Conservation (phyloP, 2,888 invertebrate genomes). For the Ochropacha duplaris region DNA sequence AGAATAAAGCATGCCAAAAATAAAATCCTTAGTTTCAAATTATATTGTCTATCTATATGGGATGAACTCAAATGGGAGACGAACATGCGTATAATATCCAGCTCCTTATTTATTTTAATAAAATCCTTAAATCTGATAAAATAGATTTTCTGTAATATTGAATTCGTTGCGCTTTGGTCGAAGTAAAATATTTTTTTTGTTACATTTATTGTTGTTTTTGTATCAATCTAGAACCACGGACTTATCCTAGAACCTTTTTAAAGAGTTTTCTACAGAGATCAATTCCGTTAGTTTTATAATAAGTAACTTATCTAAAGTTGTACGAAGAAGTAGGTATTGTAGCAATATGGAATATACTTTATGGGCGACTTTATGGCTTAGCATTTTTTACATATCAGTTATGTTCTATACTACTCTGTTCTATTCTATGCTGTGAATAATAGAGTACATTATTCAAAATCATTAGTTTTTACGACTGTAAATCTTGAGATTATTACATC, state of each 20-base stretch:
- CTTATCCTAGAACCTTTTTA: conserved; percentile 16
- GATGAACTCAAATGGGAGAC: not conserved
- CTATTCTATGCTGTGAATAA: not conserved
- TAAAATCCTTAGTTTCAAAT: not conserved
- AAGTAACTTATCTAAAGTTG: conserved; percentile 8
- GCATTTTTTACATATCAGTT: conserved; percentile 26
- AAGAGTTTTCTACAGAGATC: conserved; percentile 41
- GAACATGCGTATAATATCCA: not conserved
- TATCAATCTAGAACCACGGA: not conserved
- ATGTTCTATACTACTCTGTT: conserved; percentile 1
- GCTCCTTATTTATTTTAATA: not conserved
- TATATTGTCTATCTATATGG: not conserved
- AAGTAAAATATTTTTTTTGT: conserved; percentile 8
- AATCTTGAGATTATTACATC: too few relatives aligned
- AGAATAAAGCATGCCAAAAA: not conserved
- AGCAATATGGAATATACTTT: conserved; percentile 7
- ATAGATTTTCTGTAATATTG: conserved; percentile 1
- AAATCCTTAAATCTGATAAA: not conserved
- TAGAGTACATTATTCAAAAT: too few relatives aligned
- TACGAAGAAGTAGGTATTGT: not conserved
- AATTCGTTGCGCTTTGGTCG: conserved; percentile 43
- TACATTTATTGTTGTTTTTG: conserved; percentile 8
- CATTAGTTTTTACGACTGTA: too few relatives aligned
- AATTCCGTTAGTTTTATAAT: conserved; percentile 29
- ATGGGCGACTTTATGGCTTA: conserved; percentile 21